A percentile compares a stretch with the other conserved stretches of the same genome.
phyloP scores from a whole-genome alignment of 2,113 vertebrate genomes.

The Rhagologus leucostigma region DNA sequence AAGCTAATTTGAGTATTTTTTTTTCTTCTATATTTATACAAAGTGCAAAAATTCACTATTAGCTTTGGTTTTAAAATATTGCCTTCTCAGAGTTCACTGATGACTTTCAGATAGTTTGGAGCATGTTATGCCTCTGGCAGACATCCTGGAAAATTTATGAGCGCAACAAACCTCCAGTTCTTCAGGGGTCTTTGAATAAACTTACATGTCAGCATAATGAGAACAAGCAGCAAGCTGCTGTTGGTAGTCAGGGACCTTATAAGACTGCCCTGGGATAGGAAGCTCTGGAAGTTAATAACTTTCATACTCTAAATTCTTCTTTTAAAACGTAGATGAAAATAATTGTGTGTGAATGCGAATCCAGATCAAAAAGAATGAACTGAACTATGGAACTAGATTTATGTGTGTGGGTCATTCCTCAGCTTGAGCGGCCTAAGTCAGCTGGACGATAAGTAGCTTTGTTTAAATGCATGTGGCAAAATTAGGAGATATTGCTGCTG shows the following conservation, averaged over 20 bases:
- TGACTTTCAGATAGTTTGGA: neutral
- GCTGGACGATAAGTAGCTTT: neutral
- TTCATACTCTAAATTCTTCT: neutral
- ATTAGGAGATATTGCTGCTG: neutral
- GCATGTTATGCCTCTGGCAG: neutral
- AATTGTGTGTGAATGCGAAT: neutral
- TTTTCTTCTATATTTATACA: neutral
- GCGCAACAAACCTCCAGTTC: neutral
- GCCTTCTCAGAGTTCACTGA: neutral
- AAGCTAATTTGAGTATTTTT: neutral
- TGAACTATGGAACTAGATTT: neutral
- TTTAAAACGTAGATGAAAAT: neutral
- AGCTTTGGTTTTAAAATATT: neutral
- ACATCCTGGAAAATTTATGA: neutral
- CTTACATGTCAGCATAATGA: neutral
- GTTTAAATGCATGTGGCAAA: neutral
- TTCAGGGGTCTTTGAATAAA: neutral
- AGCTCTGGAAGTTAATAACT: neutral
- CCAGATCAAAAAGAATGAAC: neutral
- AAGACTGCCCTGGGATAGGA: neutral
- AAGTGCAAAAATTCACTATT: neutral
- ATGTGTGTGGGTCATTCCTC: neutral
- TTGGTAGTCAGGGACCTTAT: neutral
- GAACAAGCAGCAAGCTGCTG: neutral
- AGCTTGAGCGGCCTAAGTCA: neutral